A percentile compares a stretch with the other conserved stretches of the same genome.
Evolutionary conservation across 2,797 vertebrate genomes (phyloP).

Genomic region (Sus cebifrons): DNA sequence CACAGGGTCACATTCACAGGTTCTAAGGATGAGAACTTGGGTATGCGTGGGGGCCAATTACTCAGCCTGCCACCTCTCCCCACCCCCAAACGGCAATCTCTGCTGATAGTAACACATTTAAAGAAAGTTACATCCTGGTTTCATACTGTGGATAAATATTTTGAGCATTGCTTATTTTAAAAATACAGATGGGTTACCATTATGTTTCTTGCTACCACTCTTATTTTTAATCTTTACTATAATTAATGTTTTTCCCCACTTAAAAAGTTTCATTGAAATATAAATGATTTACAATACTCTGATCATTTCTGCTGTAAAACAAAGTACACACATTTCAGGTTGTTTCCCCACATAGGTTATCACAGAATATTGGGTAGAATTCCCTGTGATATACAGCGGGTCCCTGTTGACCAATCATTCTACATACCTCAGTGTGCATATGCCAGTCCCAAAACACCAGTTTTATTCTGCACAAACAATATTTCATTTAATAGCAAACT

Average conservation of each 20-base stretch:
- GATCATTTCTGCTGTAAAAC: too few species aligned
- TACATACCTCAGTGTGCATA: too few species aligned
- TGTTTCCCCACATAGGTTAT: too few species aligned
- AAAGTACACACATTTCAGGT: too few species aligned
- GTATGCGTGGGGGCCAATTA: background rate
- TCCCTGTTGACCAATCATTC: too few species aligned
- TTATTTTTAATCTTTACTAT: background rate
- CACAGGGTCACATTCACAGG: background rate
- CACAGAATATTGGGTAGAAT: too few species aligned
- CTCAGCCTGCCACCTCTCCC: fast-evolving
- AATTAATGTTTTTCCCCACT: background rate
- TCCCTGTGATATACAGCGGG: too few species aligned
- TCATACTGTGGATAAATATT: too few species aligned
- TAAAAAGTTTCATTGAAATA: too few species aligned
- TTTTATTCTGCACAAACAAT: background rate
- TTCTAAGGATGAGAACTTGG: background rate
- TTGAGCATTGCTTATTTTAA: background rate
- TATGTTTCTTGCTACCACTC: background rate
- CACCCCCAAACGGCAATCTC: background rate
- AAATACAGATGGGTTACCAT: background rate
- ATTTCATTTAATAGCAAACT: background rate
- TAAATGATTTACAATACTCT: too few species aligned
- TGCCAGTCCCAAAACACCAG: too few species aligned
- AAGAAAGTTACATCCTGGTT: background rate
- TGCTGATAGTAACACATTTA: background rate